Evolutionary conservation across 2,797 vertebrate genomes (phyloP).

Genomic region (Halcyon chelicuti): DNA sequence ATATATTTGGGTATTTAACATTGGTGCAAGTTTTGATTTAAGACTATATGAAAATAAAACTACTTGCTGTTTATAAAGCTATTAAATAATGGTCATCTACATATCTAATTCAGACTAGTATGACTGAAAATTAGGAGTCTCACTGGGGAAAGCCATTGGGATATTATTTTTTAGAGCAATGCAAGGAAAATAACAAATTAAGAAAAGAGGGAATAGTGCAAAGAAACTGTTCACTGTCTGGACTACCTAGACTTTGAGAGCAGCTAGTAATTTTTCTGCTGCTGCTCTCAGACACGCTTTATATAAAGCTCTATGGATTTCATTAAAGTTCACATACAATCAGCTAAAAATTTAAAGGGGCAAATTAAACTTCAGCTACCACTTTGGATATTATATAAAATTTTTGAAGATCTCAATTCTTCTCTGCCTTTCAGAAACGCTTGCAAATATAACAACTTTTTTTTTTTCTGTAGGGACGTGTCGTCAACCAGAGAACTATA

Average conservation of each 20-base stretch:
- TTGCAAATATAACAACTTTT: background rate
- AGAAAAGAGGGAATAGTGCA: background rate
- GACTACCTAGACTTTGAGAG: background rate
- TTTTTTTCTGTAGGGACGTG: background rate
- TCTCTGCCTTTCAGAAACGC: constrained; percentile 18
- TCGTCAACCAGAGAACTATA: background rate
- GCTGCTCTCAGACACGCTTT: background rate
- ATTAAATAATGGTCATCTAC: background rate
- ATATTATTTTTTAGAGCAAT: background rate
- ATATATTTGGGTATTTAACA: background rate
- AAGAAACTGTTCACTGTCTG: background rate
- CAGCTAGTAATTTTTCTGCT: background rate
- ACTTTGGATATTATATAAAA: background rate
- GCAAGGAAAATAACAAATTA: constrained; percentile 4
- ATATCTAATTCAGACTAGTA: background rate
- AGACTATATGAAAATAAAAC: background rate
- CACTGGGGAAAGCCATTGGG: background rate
- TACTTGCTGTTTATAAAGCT: background rate
- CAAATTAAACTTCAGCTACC: constrained; percentile 8
- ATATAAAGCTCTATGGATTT: background rate
- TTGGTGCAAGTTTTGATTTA: background rate
- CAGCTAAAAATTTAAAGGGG: background rate
- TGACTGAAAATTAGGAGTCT: background rate
- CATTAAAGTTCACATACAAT: background rate
- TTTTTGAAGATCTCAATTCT: background rate